Evolutionary conservation across 1,140 invertebrate genomes (phyloP), one percentile per base, ranked within the genome.

Genomic region (Copidosoma floridanum): DNA sequence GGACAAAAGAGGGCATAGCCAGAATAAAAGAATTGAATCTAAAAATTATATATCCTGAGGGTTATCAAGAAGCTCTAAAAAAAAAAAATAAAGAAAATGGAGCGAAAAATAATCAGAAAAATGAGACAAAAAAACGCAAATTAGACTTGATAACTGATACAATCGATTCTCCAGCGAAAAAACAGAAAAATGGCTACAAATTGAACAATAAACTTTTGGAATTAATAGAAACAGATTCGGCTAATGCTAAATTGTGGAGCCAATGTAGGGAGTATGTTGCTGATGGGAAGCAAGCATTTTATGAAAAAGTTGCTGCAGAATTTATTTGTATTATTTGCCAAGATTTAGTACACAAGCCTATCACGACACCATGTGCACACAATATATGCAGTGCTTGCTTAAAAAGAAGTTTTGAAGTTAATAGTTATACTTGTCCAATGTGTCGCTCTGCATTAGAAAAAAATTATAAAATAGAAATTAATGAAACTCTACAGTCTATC

Each of bases 261-360:
- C 85, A 85, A 67, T 85, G 88, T 65, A 63, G 71, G 73, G 48
- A 70, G 64, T 21, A 71, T 66, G 52, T 81, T 65, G 51, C 72
- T 48, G 53, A 82, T 70, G 74, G 85, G 61, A 73, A 86, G 81
- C 41, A 67, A 63, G 26, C 23, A 44, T 47, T 55, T 48, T 41
- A 65, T 65, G 37, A 52, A 24, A 41, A 57, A 53, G 50, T 65
- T 62, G 67, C 68, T 32, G 61, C 44, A 69, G 87, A 85, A 24
- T 93, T 94, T 73, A 82, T 82, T 1, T 94, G 92, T 71, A 87
- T 90, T 37, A 92, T 90, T 65, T 94, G 92, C 71, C 88, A 91
- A 73, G 89, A 91, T 47, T 63, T 94, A 4, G 85, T 89, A 0
- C 85, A 79, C 52, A 82, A 85, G 61, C 91, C 91, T 1, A 79